These are phyloP conservation scores for Microplitis demolitor DNA, from an alignment of 1,140 invertebrate genomes.

Conservation along the genomic window DNA sequence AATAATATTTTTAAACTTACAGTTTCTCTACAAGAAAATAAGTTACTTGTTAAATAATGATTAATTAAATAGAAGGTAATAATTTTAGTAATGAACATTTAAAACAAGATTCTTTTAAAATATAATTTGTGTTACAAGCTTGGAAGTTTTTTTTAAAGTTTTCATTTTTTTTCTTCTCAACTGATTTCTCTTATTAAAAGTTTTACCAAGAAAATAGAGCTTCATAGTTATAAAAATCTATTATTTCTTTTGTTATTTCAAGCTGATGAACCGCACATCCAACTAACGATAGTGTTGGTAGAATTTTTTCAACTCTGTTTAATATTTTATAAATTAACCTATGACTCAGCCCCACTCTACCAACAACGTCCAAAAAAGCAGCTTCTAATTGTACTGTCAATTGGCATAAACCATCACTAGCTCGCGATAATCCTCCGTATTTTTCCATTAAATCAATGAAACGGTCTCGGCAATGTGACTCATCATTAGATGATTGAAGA, in stretches of 20 bases:
- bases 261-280: too few species aligned
- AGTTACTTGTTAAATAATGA: too few species aligned
- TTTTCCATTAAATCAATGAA: background rate
- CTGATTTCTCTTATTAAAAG: constrained; percentile 3
- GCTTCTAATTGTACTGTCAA: background rate
- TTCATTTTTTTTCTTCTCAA: background rate
- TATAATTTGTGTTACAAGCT: background rate
- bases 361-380: background rate
- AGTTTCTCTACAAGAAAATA: too few species aligned
- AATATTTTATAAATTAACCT: background rate
- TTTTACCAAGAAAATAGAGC: too few species aligned
- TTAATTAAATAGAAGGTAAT: too few species aligned
- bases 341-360: background rate
- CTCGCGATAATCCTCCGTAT: background rate
- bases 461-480: background rate
- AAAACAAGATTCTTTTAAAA: too few species aligned
- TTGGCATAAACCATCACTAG: background rate
- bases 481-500: background rate
- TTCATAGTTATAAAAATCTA: too few species aligned
- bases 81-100: too few species aligned
- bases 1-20: too few species aligned
- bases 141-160: background rate
- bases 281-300: background rate
- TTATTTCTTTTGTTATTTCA: too few species aligned
- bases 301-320: background rate